Percentiles rank a stretch among this genome's conserved stretches.
Evolutionary conservation across 2,113 vertebrate genomes (phyloP).

Genomic region (Taxidea taxus): DNA sequence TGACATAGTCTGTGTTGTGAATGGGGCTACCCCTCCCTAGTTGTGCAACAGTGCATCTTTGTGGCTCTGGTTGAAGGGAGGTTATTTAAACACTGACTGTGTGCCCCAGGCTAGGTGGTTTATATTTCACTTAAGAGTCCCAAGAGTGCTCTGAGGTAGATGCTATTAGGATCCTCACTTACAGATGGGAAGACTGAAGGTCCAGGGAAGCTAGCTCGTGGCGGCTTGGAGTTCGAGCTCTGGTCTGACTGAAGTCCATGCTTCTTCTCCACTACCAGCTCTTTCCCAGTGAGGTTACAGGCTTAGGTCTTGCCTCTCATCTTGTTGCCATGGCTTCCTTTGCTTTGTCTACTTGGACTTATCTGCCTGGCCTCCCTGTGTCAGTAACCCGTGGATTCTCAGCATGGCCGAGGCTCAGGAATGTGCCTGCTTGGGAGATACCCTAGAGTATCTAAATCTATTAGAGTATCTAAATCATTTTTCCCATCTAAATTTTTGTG

Average conservation of each 20-base stretch:
- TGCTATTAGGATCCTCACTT: conserved; percentile 20
- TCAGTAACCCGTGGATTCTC: conserved; percentile 38
- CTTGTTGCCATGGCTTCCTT: conserved; percentile 38
- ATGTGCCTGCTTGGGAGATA: conserved; percentile 34
- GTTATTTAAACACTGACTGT: conserved; percentile 40
- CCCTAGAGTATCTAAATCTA: neutral
- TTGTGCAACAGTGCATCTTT: neutral
- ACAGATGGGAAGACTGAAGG: neutral
- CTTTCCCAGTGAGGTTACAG: neutral
- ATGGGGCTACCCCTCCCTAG: neutral
- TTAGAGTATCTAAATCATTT: neutral
- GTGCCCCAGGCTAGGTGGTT: neutral
- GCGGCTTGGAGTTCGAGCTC: neutral
- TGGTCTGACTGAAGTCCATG: neutral
- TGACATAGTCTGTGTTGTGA: neutral
- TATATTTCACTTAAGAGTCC: conserved; percentile 8
- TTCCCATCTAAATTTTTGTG: conserved; percentile 44
- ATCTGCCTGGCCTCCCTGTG: neutral
- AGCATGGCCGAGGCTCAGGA: conserved; percentile 11
- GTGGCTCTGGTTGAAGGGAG: neutral
- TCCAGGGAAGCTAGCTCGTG: neutral
- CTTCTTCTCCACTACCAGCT: neutral
- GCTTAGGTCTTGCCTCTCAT: conserved; percentile 6
- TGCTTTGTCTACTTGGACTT: neutral
- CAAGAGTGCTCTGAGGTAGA: conserved; percentile 3